phyloP scores from a whole-genome alignment of 2,113 vertebrate species.

The Rhipidura dahli region DNA sequence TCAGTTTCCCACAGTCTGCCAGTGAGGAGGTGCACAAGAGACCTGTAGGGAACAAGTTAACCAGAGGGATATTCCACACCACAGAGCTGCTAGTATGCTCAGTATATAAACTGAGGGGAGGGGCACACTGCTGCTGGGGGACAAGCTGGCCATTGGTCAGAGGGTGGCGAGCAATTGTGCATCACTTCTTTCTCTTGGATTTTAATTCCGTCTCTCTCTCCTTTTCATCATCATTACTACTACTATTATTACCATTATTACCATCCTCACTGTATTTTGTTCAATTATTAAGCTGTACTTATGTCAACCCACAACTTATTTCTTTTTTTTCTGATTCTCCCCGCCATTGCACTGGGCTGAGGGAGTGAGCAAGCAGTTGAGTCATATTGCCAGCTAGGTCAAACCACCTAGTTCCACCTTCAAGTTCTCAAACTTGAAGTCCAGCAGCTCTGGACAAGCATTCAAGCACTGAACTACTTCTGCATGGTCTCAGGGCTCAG shows the following conservation, averaged over 20 bases:
- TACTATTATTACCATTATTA: neutral
- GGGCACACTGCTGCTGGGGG: neutral
- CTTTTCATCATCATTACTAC: neutral
- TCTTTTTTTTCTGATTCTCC: neutral
- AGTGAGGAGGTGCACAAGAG: neutral
- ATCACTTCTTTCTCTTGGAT: neutral
- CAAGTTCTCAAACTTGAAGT: neutral
- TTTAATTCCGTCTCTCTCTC: neutral
- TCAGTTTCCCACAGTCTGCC: neutral
- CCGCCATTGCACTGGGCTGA: neutral
- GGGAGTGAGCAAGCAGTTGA: neutral
- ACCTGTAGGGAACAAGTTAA: neutral
- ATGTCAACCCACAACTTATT: neutral
- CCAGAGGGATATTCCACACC: neutral
- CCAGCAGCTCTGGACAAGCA: neutral
- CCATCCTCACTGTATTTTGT: neutral
- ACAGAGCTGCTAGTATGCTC: neutral
- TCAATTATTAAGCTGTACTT: neutral
- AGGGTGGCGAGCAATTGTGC: neutral
- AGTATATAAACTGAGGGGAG: neutral
- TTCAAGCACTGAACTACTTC: neutral
- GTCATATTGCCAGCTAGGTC: neutral
- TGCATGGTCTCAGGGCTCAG: neutral
- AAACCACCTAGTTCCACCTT: no score
- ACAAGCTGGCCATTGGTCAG: neutral